A percentile compares a stretch with the other conserved stretches of the same genome.
Conservation (phyloP, 2,888 invertebrate species). For the Lepeophtheirus nordmannii region DNA sequence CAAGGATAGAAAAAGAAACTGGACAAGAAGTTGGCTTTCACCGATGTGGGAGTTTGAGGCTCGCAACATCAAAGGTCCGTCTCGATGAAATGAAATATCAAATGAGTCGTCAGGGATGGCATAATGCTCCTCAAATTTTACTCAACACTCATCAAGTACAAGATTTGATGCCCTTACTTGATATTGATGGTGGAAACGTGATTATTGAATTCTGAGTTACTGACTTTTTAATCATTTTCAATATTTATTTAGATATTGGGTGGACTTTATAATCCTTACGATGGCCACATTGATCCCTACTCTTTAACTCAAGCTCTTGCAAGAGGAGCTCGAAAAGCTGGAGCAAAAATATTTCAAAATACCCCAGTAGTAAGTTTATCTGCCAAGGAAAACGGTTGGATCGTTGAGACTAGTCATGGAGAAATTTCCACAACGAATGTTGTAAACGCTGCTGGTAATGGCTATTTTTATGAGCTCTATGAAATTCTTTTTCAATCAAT, state of each 20-base stretch:
- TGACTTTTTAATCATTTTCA: not conserved
- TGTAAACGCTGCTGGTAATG: constrained; percentile 36
- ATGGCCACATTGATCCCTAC: constrained; percentile 38
- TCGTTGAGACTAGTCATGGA: constrained; percentile 32
- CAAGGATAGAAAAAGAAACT: constrained; percentile 35
- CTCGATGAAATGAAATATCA: constrained; percentile 34
- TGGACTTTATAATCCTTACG: constrained; percentile 35
- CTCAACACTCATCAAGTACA: not conserved
- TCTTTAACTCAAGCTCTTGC: constrained; percentile 36
- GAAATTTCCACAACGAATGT: constrained; percentile 33
- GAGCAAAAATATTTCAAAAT: constrained; percentile 32
- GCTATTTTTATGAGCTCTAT: not conserved
- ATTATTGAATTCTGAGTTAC: not conserved
- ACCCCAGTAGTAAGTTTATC: constrained; percentile 31
- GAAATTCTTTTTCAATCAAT: not conserved
- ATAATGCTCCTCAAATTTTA: constrained; percentile 9
- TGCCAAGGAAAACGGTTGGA: constrained; percentile 32
- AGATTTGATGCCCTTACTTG: not conserved
- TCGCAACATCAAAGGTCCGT: constrained; percentile 33
- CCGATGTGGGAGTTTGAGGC: constrained; percentile 35
- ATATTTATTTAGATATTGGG: constrained; percentile 32
- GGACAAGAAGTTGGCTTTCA: constrained; percentile 36
- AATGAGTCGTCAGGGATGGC: constrained; percentile 12
- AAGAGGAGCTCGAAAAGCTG: constrained; percentile 34
- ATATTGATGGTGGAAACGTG: constrained; percentile 9